Evolutionary conservation across 1,140 invertebrate genomes (phyloP).

Genomic region (Rhagoletis zephyria): DNA sequence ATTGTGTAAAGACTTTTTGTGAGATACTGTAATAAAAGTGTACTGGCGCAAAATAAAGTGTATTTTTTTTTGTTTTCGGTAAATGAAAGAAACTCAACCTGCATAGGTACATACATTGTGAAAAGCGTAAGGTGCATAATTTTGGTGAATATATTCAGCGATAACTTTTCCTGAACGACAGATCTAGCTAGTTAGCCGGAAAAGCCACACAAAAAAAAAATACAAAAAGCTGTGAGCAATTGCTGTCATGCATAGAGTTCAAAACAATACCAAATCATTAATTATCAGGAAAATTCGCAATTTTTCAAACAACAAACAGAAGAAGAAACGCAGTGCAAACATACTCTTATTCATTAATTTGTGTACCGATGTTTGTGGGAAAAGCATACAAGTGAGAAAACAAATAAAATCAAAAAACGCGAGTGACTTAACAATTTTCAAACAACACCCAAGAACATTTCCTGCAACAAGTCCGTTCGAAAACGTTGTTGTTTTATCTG

Average conservation of each 20-base stretch:
- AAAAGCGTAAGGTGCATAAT: neutral
- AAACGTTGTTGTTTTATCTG: conserved; percentile 18
- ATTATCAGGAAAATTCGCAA: conserved; percentile 15
- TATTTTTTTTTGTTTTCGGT: neutral
- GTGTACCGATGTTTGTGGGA: neutral
- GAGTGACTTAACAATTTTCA: neutral
- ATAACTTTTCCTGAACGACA: neutral
- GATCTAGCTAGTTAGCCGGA: neutral
- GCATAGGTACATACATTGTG: neutral
- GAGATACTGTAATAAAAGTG: neutral
- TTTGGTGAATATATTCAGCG: conserved; percentile 6
- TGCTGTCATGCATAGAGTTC: conserved; percentile 47
- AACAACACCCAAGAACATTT: conserved; percentile 14
- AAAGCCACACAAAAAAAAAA: neutral
- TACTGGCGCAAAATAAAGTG: neutral
- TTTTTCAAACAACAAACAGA: conserved; percentile 46
- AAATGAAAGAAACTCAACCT: neutral
- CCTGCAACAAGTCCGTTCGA: neutral
- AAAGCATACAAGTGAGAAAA: conserved; percentile 31
- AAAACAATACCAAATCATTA: conserved; percentile 38
- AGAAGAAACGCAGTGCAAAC: conserved; percentile 24
- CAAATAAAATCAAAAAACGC: conserved; percentile 10
- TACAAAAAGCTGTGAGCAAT: conserved; percentile 41
- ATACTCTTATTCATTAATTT: neutral
- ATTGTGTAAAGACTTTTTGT: neutral